Evolutionary conservation across 2,888 invertebrate genomes (phyloP).

Genomic region (Cephus pulcher): DNA sequence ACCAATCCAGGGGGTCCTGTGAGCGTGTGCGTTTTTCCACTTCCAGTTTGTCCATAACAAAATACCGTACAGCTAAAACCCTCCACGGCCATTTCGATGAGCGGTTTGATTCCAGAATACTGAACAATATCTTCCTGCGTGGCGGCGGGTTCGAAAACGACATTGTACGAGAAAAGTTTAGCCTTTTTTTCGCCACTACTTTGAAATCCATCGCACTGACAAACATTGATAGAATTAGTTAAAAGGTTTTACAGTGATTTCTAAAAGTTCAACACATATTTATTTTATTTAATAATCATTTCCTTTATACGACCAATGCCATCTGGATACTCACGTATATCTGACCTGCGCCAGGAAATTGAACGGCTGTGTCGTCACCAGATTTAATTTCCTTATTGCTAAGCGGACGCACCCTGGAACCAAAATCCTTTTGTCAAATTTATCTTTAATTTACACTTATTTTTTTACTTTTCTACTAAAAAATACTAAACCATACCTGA

Average conservation of each 20-base stretch:
- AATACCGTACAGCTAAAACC: slow-evolving; percentile 95
- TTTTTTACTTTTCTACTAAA: no score
- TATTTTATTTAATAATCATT: slow-evolving; percentile 1
- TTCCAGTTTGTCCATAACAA: slow-evolving; percentile 97
- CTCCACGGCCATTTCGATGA: slow-evolving; percentile 94
- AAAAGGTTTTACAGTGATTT: background rate
- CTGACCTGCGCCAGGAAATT: slow-evolving; percentile 92
- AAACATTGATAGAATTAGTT: slow-evolving; percentile 10
- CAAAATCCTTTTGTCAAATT: background rate
- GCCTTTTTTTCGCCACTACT: slow-evolving; percentile 75
- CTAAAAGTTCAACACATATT: background rate
- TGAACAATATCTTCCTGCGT: slow-evolving; percentile 87
- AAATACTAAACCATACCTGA: slow-evolving; percentile 72
- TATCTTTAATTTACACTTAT: background rate
- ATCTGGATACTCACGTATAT: slow-evolving; percentile 71
- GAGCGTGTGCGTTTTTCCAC: slow-evolving; percentile 95
- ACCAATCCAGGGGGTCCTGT: slow-evolving; percentile 92
- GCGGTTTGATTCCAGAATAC: slow-evolving; percentile 88
- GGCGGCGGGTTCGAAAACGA: slow-evolving; percentile 93
- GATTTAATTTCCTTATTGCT: slow-evolving; percentile 79
- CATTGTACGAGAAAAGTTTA: slow-evolving; percentile 93
- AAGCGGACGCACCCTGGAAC: slow-evolving; percentile 82
- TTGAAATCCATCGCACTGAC: slow-evolving; percentile 49
- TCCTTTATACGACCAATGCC: slow-evolving; percentile 25
- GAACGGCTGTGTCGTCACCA: slow-evolving; percentile 77